These are phyloP conservation scores for Sepioteuthis lessoniana DNA, from an alignment of 2,888 invertebrate species.

Conservation along the genomic window DNA sequence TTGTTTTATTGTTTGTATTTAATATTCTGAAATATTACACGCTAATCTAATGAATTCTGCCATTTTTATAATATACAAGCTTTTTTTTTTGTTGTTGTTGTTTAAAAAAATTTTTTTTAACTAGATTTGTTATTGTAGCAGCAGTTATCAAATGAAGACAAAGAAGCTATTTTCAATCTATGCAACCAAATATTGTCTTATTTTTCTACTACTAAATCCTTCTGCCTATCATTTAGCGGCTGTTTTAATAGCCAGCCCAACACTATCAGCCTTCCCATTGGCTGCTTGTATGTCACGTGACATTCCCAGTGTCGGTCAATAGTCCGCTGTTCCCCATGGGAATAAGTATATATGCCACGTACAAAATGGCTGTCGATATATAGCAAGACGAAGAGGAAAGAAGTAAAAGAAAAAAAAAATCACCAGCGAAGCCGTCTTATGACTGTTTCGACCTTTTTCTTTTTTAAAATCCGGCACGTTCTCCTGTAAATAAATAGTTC, in stretches of 20 bases:
- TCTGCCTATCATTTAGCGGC: neutral
- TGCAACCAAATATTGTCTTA: constrained; percentile 4
- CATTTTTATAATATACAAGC: neutral
- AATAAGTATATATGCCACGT: constrained; percentile 35
- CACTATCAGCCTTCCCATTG: constrained; percentile 42
- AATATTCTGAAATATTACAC: neutral
- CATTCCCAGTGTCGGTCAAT: constrained; percentile 42
- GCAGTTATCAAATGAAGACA: neutral
- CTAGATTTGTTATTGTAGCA: neutral
- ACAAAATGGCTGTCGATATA: constrained; percentile 39
- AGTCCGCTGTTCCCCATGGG: constrained; percentile 47
- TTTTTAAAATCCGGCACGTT: neutral
- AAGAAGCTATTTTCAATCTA: constrained; percentile 25
- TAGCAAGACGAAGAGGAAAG: neutral
- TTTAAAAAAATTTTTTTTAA: no score
- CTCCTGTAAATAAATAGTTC: constrained; percentile 8
- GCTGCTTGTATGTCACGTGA: constrained; percentile 35
- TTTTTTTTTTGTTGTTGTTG: no score
- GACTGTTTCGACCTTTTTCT: neutral
- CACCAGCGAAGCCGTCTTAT: neutral
- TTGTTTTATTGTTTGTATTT: no score
- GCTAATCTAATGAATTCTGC: no score
- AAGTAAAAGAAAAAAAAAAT: neutral
- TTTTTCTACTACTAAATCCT: neutral
- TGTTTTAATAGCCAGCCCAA: constrained; percentile 37